Percentiles rank a stretch among this genome's conserved stretches.
These are phyloP conservation scores for Margarornis squamiger DNA, from an alignment of 2,797 vertebrate species.

Conservation along the genomic window DNA sequence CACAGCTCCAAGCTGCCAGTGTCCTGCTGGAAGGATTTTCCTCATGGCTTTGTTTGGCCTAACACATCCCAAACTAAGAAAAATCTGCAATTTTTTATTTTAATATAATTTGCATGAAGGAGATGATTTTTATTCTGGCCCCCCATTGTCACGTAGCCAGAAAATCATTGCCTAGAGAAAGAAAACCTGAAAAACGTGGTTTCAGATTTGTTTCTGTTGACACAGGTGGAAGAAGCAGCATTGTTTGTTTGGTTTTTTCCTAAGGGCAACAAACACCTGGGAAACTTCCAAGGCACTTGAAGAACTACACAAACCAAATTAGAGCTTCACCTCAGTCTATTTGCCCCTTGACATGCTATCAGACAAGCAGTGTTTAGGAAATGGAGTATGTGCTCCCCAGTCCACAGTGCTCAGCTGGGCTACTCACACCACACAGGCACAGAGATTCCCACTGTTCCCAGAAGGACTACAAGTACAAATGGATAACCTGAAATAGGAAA, in stretches of 20 bases:
- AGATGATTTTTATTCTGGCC: neutral
- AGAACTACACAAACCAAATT: neutral
- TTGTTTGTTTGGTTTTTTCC: neutral
- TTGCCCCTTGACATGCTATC: neutral
- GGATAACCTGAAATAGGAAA: neutral
- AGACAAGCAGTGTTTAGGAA: neutral
- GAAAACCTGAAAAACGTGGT: neutral
- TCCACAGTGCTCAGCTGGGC: neutral
- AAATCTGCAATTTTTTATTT: neutral
- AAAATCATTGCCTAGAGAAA: neutral
- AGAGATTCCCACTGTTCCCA: neutral
- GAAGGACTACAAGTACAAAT: neutral
- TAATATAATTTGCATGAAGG: neutral
- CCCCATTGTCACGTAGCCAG: accelerated
- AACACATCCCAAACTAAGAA: neutral
- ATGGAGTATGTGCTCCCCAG: neutral
- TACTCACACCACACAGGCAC: neutral
- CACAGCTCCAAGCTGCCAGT: neutral
- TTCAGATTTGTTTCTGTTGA: neutral
- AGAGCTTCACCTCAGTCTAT: neutral
- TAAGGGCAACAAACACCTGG: neutral
- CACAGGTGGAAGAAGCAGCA: neutral
- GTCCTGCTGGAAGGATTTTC: neutral
- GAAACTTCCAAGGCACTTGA: neutral
- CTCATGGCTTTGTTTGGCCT: neutral